These are phyloP conservation scores for Orientallactaga bullata DNA, from an alignment of 2,113 vertebrate species.

Conservation along the genomic window DNA sequence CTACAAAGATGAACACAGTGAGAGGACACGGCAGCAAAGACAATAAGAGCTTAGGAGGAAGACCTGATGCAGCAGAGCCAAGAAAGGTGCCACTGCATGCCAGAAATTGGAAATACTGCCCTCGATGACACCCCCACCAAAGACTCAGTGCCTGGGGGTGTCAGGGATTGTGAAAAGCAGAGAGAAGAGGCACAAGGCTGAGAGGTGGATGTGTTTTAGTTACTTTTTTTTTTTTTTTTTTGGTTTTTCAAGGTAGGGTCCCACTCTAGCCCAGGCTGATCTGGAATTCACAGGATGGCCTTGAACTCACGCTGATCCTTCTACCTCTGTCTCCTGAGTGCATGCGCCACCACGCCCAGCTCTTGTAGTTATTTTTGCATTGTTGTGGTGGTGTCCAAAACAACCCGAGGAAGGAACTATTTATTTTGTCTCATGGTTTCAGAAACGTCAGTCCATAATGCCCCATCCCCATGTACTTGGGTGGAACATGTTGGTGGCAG, in stretches of 20 bases:
- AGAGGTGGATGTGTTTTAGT: neutral
- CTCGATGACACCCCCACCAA: neutral
- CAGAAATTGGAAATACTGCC: neutral
- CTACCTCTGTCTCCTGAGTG: no score
- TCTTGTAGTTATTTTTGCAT: no score
- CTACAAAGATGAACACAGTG: neutral
- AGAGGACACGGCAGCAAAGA: neutral
- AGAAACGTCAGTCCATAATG: neutral
- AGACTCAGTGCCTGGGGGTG: neutral
- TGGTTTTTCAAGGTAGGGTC: no score
- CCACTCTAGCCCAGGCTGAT: no score
- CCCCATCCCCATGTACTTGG: neutral
- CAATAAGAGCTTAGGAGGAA: neutral
- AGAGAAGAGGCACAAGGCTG: neutral
- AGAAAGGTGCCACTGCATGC: neutral
- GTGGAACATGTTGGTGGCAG: no score
- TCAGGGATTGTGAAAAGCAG: rapidly evolving
- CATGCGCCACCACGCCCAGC: no score
- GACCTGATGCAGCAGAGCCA: neutral
- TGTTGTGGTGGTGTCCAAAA: neutral
- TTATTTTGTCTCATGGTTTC: neutral
- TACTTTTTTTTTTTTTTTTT: no score
- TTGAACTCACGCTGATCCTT: no score
- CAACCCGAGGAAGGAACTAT: neutral
- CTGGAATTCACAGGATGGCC: no score